These are phyloP conservation scores for Dendrolimus punctatus DNA, from an alignment of 1,140 invertebrate species.

Conservation along the genomic window DNA sequence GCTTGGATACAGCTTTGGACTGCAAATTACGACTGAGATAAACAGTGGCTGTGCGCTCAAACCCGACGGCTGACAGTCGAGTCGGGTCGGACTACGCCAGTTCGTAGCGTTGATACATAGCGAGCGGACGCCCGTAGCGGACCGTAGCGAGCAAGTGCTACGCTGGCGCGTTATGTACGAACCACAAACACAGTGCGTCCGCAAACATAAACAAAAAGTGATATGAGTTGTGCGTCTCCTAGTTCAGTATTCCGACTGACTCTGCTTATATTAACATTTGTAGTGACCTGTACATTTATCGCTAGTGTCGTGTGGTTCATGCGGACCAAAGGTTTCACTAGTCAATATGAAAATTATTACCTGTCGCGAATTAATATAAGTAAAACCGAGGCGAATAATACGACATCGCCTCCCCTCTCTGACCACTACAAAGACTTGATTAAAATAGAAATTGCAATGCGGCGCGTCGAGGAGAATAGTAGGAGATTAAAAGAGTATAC, in stretches of 20 bases:
- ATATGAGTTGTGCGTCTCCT: slow-evolving; percentile 65
- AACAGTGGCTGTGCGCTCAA: slow-evolving; percentile 46
- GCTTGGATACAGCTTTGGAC: slow-evolving; percentile 51
- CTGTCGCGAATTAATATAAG: slow-evolving; percentile 70
- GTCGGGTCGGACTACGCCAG: slow-evolving; percentile 35
- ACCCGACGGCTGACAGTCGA: slow-evolving; percentile 1
- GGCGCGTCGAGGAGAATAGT: slow-evolving; percentile 68
- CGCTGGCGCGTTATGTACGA: slow-evolving; percentile 58
- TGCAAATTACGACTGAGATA: slow-evolving; percentile 61
- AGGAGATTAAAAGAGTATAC: slow-evolving; percentile 67
- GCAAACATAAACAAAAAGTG: slow-evolving; percentile 66
- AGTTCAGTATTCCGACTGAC: slow-evolving; percentile 54
- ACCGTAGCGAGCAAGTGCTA: slow-evolving; percentile 17
- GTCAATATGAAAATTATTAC: slow-evolving; percentile 69
- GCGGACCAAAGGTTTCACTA: slow-evolving; percentile 37
- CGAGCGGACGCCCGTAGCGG: slow-evolving; percentile 12
- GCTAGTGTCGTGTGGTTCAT: slow-evolving; percentile 63
- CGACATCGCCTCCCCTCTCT: slow-evolving; percentile 39
- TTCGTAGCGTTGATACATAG: slow-evolving; percentile 44
- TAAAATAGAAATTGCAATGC: slow-evolving; percentile 70
- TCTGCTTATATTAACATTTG: slow-evolving; percentile 57
- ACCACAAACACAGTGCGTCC: slow-evolving; percentile 34
- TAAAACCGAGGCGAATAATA: slow-evolving; percentile 43
- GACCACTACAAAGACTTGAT: slow-evolving; percentile 69
- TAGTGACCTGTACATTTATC: slow-evolving; percentile 56